Percentiles rank a stretch among this genome's conserved stretches.
Conservation (phyloP, 2,113 vertebrate genomes). For the Steatornis caripensis region DNA sequence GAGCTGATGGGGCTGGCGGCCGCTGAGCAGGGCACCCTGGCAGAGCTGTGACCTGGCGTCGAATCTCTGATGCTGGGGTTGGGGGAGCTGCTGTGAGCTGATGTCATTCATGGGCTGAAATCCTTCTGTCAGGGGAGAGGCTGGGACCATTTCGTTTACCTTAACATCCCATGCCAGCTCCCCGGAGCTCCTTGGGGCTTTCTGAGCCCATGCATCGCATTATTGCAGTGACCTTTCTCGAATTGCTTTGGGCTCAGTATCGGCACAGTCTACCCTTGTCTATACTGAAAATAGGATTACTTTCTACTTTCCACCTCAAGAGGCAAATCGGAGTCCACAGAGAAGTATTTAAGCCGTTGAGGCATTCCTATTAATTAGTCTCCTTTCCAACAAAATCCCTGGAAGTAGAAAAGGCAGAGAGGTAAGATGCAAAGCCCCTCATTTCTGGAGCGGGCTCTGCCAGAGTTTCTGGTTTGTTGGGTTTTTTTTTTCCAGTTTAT, state of each 20-base stretch:
- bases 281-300: background rate
- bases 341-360: background rate
- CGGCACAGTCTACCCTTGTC: background rate
- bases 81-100: background rate
- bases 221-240: background rate
- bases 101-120: background rate
- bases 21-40: background rate
- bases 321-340: background rate
- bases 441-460: background rate
- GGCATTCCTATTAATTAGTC: background rate
- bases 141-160: background rate
- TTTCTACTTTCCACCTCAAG: background rate
- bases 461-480: background rate
- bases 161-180: background rate
- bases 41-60: background rate
- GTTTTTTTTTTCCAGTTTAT: background rate
- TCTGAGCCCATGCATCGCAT: accelerated
- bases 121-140: background rate
- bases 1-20: background rate
- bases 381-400: background rate
- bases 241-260: background rate
- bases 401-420: background rate
- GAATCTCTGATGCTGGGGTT: background rate
- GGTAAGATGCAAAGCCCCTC: background rate
- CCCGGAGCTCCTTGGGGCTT: background rate